Evolutionary conservation across 2,797 vertebrate species (phyloP).

Genomic region (Danio tinwini): DNA sequence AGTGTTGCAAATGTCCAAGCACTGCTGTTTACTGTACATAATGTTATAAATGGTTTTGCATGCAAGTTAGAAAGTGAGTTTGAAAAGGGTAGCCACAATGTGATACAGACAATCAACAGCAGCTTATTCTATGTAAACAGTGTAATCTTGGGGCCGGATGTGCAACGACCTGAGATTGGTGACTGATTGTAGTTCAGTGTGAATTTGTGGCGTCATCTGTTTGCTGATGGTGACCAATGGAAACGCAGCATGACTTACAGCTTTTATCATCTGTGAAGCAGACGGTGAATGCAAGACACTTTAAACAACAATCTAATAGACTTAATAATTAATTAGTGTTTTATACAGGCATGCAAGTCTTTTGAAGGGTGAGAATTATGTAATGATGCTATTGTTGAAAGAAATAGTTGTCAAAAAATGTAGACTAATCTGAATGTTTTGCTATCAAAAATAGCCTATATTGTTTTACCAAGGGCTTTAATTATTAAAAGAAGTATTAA

Average conservation of each 20-base stretch:
- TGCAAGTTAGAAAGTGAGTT: not conserved
- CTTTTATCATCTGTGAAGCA: constrained; percentile 20
- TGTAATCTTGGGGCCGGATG: constrained; percentile 43
- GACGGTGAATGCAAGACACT: not conserved
- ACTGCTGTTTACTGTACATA: not conserved
- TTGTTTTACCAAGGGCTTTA: not conserved
- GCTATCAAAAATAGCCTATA: not conserved
- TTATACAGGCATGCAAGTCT: not conserved
- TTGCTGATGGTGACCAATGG: constrained; percentile 19
- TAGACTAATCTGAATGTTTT: not conserved
- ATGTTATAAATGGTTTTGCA: not conserved
- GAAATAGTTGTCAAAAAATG: not conserved
- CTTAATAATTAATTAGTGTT: not conserved
- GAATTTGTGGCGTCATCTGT: constrained; percentile 20
- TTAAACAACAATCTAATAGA: not conserved
- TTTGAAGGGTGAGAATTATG: not conserved
- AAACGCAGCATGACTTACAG: constrained; percentile 2
- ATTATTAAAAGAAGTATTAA: not conserved
- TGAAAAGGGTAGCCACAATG: constrained; percentile 35
- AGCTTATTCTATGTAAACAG: constrained; percentile 29
- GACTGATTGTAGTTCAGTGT: constrained; percentile 11
- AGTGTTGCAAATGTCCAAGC: not conserved
- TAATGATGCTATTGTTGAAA: not conserved
- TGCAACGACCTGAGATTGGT: constrained; percentile 31
- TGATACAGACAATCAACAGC: constrained; percentile 45